Conservation (phyloP, 2,797 vertebrate genomes). For the Coccyzus lansbergi region DNA sequence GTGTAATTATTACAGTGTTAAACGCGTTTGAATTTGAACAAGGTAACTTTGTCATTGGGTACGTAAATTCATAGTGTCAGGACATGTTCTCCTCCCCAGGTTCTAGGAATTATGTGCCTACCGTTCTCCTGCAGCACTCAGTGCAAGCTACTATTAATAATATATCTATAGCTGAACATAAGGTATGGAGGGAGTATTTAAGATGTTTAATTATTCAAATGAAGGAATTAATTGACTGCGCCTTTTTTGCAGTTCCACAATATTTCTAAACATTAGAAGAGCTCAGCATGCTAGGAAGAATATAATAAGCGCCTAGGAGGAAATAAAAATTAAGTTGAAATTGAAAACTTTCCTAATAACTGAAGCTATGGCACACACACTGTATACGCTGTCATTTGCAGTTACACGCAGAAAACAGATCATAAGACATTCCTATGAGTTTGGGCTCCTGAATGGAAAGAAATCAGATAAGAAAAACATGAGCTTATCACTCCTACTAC, state of each 20-base stretch:
- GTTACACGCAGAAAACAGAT: background rate
- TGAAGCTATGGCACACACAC: background rate
- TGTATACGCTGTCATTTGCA: background rate
- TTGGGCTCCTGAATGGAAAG: background rate
- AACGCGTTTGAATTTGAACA: background rate
- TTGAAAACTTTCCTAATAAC: background rate
- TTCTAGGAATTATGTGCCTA: slow-evolving; percentile 38
- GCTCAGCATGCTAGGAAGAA: slow-evolving; percentile 1
- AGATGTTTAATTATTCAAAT: slow-evolving; percentile 77
- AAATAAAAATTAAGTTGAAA: background rate
- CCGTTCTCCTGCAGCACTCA: slow-evolving; percentile 54
- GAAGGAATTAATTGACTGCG: slow-evolving; percentile 62
- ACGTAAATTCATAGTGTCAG: slow-evolving; percentile 16
- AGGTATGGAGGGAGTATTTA: slow-evolving; percentile 68
- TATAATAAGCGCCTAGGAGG: background rate
- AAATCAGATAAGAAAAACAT: background rate
- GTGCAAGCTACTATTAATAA: slow-evolving; percentile 65
- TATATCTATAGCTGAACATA: slow-evolving; percentile 52
- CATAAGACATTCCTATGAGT: background rate
- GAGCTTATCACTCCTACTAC: background rate
- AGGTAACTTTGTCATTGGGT: background rate
- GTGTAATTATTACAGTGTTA: slow-evolving; percentile 1
- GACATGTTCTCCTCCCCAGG: slow-evolving; percentile 29
- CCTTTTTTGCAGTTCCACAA: slow-evolving; percentile 41
- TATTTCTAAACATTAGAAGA: slow-evolving; percentile 48